Evolutionary conservation across 35 echinoderm and acorn worm species (phyloP), one percentile per base, ranked within the genome.

Genomic region (Eucidaris tribuloides): DNA sequence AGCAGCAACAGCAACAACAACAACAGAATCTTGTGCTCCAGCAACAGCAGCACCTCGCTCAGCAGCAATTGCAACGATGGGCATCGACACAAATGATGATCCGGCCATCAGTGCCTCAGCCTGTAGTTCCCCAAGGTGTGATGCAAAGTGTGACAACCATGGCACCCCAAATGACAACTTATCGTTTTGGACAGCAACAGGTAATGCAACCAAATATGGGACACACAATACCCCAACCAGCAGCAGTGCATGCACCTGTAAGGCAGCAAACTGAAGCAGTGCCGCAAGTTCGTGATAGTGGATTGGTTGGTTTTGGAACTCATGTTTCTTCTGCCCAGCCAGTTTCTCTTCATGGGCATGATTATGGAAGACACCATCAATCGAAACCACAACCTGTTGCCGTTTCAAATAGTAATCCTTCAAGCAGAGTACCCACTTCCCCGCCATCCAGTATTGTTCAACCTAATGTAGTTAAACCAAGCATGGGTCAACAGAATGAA

Each of bases 381-480:
- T n/a, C n/a, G n/a, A n/a, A n/a, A n/a, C n/a, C n/a, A n/a, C n/a
- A n/a, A n/a, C n/a, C n/a, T n/a, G n/a, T n/a, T n/a, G n/a, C n/a
- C n/a, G n/a, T n/a, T n/a, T n/a, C n/a, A n/a, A n/a, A n/a, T n/a
- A n/a, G n/a, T n/a, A n/a, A n/a, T n/a, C n/a, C n/a, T 28, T 28
- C 61, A 25, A 64, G 22, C 28, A 64, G 61, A 64, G 13, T 34
- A 5, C 30, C 28, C 29, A 64, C 61, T n/a, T 64, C 60, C 0
- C 24, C 29, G 44, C 44, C 68, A 44, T 44, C 40, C 3, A 35
- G n/a, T 74, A 74, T 36, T 15, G 17, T 74, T 42, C 68, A 74
- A 5, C 68, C 68, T n/a, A 74, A 74, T 74, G 68, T 74, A 6
- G 44, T 74, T n/a, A 74, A 74, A 74, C 68, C 68, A 74, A 74